Evolutionary conservation across 2,797 vertebrate genomes (phyloP).

Genomic region (Loriculus beryllinus): DNA sequence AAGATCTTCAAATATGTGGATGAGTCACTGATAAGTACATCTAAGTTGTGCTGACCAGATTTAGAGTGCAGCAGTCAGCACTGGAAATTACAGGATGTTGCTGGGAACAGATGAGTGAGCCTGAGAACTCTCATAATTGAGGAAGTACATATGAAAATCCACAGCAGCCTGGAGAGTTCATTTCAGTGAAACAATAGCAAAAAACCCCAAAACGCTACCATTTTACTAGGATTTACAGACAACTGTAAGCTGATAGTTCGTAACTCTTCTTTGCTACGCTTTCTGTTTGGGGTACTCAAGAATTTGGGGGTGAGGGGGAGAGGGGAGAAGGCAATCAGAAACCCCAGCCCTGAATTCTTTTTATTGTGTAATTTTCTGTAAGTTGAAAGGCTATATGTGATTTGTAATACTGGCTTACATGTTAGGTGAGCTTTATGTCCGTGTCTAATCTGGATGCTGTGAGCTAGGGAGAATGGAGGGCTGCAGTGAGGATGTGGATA

Average conservation of each 20-base stretch:
- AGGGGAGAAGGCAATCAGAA: neutral
- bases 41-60: slow-evolving; percentile 61
- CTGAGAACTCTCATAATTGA: neutral
- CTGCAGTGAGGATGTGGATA: neutral
- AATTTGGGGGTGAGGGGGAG: neutral
- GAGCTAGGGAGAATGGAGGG: neutral
- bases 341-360: neutral
- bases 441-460: accelerated
- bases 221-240: neutral
- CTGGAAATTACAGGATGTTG: slow-evolving; percentile 51
- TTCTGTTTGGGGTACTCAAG: neutral
- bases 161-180: neutral
- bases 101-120: slow-evolving; percentile 33
- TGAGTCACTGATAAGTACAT: slow-evolving; percentile 50
- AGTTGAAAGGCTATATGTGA: neutral
- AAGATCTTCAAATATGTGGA: slow-evolving; percentile 48
- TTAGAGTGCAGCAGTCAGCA: neutral
- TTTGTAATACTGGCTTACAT: neutral
- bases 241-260: neutral
- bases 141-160: slow-evolving; percentile 6
- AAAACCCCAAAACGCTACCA: neutral
- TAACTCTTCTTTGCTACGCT: neutral
- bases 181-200: neutral
- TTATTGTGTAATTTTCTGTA: neutral
- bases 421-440: neutral